phyloP scores from a whole-genome alignment of 2,888 invertebrate species.

The Caradrina kadenii region DNA sequence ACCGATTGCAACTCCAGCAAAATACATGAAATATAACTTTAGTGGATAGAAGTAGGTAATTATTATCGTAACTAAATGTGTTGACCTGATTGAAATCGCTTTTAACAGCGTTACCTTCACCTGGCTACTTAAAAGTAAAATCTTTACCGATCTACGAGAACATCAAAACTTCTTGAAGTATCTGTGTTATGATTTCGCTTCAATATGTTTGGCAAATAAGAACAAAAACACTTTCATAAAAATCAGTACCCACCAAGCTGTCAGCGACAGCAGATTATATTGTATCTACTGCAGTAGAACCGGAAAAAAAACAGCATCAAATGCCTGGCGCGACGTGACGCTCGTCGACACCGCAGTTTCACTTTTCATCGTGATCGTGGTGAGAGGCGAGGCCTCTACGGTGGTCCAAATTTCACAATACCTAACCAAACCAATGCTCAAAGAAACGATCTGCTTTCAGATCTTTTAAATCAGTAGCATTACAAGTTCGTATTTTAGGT shows the following conservation, averaged over 20 bases:
- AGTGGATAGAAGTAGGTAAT: constrained; percentile 12
- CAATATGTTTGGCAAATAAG: constrained; percentile 36
- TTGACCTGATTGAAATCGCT: constrained; percentile 50
- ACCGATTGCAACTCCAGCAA: constrained; percentile 39
- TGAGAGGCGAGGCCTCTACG: constrained; percentile 88
- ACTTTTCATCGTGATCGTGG: constrained; percentile 88
- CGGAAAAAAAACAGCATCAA: constrained; percentile 85
- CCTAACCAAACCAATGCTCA: constrained; percentile 78
- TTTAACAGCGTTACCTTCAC: constrained; percentile 31
- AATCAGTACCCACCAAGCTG: constrained; percentile 26
- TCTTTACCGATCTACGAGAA: constrained; percentile 14
- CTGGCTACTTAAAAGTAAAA: constrained; percentile 6
- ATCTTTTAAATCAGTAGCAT: constrained; percentile 62
- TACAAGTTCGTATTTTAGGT: constrained; percentile 4
- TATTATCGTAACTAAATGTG: constrained; percentile 37
- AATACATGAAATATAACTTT: constrained; percentile 29
- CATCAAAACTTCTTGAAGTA: constrained; percentile 26
- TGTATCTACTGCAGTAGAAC: constrained; percentile 76
- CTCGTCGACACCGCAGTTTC: constrained; percentile 85
- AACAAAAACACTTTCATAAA: constrained; percentile 65
- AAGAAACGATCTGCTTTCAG: constrained; percentile 73
- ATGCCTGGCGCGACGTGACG: constrained; percentile 82
- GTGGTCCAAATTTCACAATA: constrained; percentile 88
- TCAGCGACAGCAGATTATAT: constrained; percentile 64
- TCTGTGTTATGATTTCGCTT: constrained; percentile 35